Evolutionary conservation across 1,140 invertebrate species (phyloP).

Genomic region (Octopus bimaculoides): DNA sequence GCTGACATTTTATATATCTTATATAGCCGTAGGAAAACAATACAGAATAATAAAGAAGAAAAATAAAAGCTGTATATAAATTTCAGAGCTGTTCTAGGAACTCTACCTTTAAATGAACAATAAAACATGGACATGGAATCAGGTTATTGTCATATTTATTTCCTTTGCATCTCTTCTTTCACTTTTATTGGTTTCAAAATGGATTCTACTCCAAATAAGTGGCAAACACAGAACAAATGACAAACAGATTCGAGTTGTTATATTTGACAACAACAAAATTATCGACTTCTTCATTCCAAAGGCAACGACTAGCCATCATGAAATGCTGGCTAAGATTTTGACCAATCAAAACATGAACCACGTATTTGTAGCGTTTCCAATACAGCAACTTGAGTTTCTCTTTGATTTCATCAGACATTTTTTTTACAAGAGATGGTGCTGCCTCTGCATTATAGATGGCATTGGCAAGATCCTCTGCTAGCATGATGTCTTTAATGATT

Average conservation of each 20-base stretch:
- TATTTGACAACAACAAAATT: conserved; percentile 41
- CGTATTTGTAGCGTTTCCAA: conserved; percentile 43
- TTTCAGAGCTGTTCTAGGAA: no score
- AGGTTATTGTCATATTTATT: no score
- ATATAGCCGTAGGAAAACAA: no score
- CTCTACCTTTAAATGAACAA: no score
- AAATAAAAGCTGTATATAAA: no score
- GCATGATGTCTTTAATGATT: conserved; percentile 28
- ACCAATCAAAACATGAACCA: conserved; percentile 43
- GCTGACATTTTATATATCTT: no score
- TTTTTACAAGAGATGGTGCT: conserved; percentile 25
- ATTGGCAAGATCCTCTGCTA: conserved; percentile 27
- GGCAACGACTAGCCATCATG: conserved; percentile 41
- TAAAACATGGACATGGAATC: no score
- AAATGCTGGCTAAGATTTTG: conserved; percentile 41
- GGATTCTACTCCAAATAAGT: conserved; percentile 43
- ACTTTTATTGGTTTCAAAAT: no score
- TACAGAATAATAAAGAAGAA: no score
- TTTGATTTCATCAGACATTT: conserved; percentile 32
- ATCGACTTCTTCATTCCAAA: conserved; percentile 46
- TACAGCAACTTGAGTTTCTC: conserved; percentile 34
- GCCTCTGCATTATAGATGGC: conserved; percentile 30
- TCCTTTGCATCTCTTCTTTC: no score
- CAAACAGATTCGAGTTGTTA: conserved; percentile 40
- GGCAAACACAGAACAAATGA: conserved; percentile 45